Evolutionary conservation across 2,797 vertebrate genomes (phyloP), one percentile per base, ranked within the genome.

Genomic region (Dallia pectoralis): DNA sequence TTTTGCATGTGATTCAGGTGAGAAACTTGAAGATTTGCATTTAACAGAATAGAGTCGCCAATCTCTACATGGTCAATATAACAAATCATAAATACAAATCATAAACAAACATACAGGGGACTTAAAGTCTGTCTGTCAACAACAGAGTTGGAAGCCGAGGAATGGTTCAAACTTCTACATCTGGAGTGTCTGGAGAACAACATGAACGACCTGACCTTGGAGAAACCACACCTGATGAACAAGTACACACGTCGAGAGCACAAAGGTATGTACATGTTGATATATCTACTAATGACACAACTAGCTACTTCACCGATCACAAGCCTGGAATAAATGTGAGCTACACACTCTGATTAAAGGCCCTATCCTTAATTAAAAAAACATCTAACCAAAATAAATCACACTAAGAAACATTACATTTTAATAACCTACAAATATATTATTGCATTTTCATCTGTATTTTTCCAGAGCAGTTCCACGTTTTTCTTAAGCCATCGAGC

Each of bases 1-100:
- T 27, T 59, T 59, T 27, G 53, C 53, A 11, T 59, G 53, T 59
- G 53, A 59, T 59, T 25, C 53, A 59, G 53, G 53, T 59, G 53
- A 59, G 51, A n/a, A 1, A 56, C 51, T n/a, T 22, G 2, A 56
- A 56, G 53, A 25, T 59, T 59, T 25, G n/a, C 25, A 25, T 59
- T 59, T 1, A 25, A 12, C 22, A 22, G 53, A 27, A 59, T 7
- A 25, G 19, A n/a, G n/a, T 53, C n/a, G 16, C n/a, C 51, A 8
- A 7, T n/a, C 25, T 25, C 53, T 25, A 59, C 22, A 4, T 59
- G 25, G 22, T 59, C 53, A 59, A 59, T 25, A 25, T 25, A 59
- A 27, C 53, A 1, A 51, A 51, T 19, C 19, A 19, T 25, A 59
- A 59, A 19, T 27, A 14, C 0, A 56, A 25, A 56, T 22, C 1